Evolutionary conservation across 1,140 invertebrate species (phyloP), one percentile per base, ranked within the genome.

Genomic region (Helicoverpa armigera): DNA sequence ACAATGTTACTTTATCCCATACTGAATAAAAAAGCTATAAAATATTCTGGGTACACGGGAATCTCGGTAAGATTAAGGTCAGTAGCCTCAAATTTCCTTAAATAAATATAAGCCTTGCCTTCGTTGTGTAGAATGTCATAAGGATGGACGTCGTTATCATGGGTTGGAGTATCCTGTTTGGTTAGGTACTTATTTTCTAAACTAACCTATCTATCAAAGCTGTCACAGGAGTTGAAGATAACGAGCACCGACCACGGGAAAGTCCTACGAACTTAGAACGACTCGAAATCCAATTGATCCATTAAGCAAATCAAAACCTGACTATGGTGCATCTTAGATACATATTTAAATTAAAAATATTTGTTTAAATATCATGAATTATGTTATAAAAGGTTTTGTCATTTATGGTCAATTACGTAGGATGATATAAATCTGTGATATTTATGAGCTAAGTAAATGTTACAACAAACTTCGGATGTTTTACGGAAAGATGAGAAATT

Each of bases 191-290:
- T 65, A 88, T 85, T 88, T 92, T 91, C 86, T 86, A 87, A 88
- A 87, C 86, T 82, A 87, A 86, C 85, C 89, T 89, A 93, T 93
- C 92, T 92, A 92, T 93, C 92, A 90, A 82, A 86, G 50, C 90
- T 93, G 90, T 91, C 90, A 90, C 75, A 67, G 85, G 82, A 88
- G 84, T 85, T 84, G 74, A 81, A 89, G 90, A 92, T 91, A 91
- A 93, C 85, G 84, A 69, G 53, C 72, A 85, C 72, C 73, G 85
- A 86, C 70, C 82, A 80, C 85, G 86, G 82, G 88, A 86, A 84
- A 56, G 51, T 77, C 43, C 60, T 77, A 77, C 31, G 50, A 77
- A 54, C 50, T 76, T 31, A 14, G 10, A 67, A 23, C 13, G 43
- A 72, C 61, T 54, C 54, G 11, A 11, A 56, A 35, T 43, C 35